Percentiles rank a stretch among this genome's conserved stretches.
Conservation (phyloP, 1,140 invertebrate genomes). For the Ruditapes philippinarum region DNA sequence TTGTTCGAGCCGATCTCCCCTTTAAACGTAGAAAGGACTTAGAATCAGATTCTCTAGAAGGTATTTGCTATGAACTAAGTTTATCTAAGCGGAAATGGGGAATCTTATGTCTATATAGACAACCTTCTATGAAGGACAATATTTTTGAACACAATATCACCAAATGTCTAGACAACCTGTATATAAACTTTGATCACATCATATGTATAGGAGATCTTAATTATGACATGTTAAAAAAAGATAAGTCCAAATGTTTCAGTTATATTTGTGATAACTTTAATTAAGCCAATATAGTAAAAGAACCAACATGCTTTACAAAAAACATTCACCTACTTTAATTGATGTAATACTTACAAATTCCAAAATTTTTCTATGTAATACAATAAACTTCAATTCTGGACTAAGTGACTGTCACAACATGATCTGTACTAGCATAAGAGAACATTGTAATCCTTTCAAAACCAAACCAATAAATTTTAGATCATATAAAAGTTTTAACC, state of each 20-base stretch:
- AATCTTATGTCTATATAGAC: neutral
- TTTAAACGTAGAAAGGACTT: constrained; percentile 30
- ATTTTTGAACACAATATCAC: neutral
- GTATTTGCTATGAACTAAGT: neutral
- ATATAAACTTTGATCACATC: constrained; percentile 36
- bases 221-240: constrained; percentile 16
- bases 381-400: constrained; percentile 31
- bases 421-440: neutral
- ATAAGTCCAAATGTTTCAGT: constrained; percentile 16
- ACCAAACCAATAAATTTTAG: neutral
- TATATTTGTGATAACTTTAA: constrained; percentile 54
- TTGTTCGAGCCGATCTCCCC: constrained; percentile 33
- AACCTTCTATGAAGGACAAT: neutral
- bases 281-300: constrained; percentile 48
- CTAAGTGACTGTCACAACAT: constrained; percentile 45
- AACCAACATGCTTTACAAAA: constrained; percentile 41
- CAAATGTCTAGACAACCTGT: neutral
- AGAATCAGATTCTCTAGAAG: constrained; percentile 7
- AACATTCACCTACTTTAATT: neutral
- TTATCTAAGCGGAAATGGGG: constrained; percentile 23
- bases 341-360: constrained; percentile 44
- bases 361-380: neutral
- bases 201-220: constrained; percentile 52
- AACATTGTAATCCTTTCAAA: neutral
- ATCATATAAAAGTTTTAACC: constrained; percentile 10